Base-by-base conservation (phyloP, 2,888 invertebrate genomes). In the Drosophila antonietae region DNA sequence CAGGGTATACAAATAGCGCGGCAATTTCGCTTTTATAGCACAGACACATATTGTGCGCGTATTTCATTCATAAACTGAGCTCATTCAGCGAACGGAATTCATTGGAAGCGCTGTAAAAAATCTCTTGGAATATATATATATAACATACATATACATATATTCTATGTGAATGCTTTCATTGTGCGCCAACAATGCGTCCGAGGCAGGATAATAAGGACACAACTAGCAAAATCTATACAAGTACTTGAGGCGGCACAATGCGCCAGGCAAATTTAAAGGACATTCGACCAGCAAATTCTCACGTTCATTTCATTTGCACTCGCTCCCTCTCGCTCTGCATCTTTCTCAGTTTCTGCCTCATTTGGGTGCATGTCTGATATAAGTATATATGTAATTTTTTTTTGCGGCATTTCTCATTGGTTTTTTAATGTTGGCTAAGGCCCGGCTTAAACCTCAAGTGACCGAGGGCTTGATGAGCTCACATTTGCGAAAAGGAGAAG, bases 401-500 rank as follows among this genome's bases (percentile, higher is more conserved):
- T 81, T 78, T 81, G 76, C 78, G 76, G 81, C 68, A 60, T 75
- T 81, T 74, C 65, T 59, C 46, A 37, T 49, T 55, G 64, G 62
- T 75, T 83, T 81, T 84, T 80, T 78, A 68, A 73, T 68, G 80
- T 83, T 78, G 84, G 79, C 80, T 83, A 78, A 80, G 80, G 80
- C 72, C 67, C 66, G 86, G 88, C 78, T 82, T 87, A 87, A 78
- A 72, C 86, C 86, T 88, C 86, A 88, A 87, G 88, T 86, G 88
- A 83, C 85, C 88, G 88, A 81, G 87, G 83, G 79, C 69, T 81
- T 85, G 83, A 78, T 69, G 74, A 72, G 80, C 68, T 73, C 75
- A 60, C 74, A 73, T 83, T 86, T 80, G 81, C 83, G 56, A 70
- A 70, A 79, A 73, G 62, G 75, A 79, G 76, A 86, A 88, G 73